These are phyloP conservation scores for Argyresthia albistria DNA, from an alignment of 2,888 invertebrate genomes.

Conservation along the genomic window DNA sequence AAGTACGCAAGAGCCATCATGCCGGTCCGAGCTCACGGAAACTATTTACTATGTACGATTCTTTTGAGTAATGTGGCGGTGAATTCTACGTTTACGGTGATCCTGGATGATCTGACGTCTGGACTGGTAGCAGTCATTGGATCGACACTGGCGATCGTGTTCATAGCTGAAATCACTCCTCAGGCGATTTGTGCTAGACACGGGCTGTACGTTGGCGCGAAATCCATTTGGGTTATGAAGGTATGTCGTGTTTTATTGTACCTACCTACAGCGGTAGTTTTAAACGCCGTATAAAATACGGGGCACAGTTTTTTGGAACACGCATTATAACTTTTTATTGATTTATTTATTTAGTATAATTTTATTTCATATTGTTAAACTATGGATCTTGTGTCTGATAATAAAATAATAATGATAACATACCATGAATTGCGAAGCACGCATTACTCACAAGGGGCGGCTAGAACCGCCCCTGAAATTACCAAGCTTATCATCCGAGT, in stretches of 20 bases:
- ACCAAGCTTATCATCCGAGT: no score
- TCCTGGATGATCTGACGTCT: slow-evolving; percentile 94
- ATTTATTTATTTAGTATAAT: no score
- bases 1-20: slow-evolving; percentile 90
- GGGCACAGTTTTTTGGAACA: no score
- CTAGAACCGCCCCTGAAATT: no score
- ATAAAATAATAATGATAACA: no score
- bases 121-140: slow-evolving; percentile 91
- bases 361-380: no score
- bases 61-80: slow-evolving; percentile 90
- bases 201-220: slow-evolving; percentile 95
- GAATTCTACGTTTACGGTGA: slow-evolving; percentile 96
- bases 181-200: slow-evolving; percentile 96
- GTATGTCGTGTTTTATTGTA: slow-evolving; percentile 19
- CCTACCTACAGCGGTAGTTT: not conserved
- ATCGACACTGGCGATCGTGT: slow-evolving; percentile 94
- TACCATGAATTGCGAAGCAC: no score
- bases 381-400: no score
- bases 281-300: not conserved
- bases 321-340: no score
- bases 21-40: slow-evolving; percentile 94
- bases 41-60: slow-evolving; percentile 92
- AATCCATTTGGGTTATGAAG: slow-evolving; percentile 95
- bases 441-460: no score
- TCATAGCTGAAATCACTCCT: slow-evolving; percentile 98